phyloP scores from a whole-genome alignment of 1,140 invertebrate species.

The Alviniconcha marisindica region DNA sequence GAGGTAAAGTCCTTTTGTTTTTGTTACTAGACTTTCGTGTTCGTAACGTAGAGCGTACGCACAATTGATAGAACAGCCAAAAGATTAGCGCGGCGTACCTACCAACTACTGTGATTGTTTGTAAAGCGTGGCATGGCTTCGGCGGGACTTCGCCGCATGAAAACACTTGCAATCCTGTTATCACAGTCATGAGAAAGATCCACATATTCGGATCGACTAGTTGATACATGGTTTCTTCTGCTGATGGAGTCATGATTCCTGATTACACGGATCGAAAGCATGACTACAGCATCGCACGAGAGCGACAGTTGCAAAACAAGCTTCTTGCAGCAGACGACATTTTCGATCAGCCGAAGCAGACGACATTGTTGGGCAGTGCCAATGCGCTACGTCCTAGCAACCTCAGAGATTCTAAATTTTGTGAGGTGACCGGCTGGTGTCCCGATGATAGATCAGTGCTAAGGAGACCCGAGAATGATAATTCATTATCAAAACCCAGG shows the following conservation, averaged over 20 bases:
- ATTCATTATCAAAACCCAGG: slow-evolving; percentile 36
- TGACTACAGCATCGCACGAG: slow-evolving; percentile 58
- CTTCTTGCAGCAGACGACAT: slow-evolving; percentile 63
- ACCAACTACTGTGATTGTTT: slow-evolving; percentile 27
- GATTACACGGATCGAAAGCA: slow-evolving; percentile 54
- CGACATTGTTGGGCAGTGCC: background rate
- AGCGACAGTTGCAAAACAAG: slow-evolving; percentile 62
- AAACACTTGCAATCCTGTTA: background rate
- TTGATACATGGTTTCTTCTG: slow-evolving; percentile 9
- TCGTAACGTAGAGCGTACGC: no score
- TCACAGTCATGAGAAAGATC: background rate
- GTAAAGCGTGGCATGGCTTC: background rate
- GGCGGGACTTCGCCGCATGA: background rate
- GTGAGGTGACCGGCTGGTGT: slow-evolving; percentile 62
- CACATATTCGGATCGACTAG: background rate
- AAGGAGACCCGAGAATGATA: slow-evolving; percentile 52
- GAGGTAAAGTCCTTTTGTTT: no score
- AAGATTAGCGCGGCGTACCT: slow-evolving; percentile 30
- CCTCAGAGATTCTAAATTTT: slow-evolving; percentile 23
- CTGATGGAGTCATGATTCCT: slow-evolving; percentile 49
- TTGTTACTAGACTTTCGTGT: no score
- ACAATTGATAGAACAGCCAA: slow-evolving; percentile 4
- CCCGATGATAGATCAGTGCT: slow-evolving; percentile 48
- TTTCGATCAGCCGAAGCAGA: slow-evolving; percentile 17
- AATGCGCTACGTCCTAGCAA: slow-evolving; percentile 19